phyloP scores from a whole-genome alignment of 2,113 vertebrate species.

The Tachuris rubrigastra region DNA sequence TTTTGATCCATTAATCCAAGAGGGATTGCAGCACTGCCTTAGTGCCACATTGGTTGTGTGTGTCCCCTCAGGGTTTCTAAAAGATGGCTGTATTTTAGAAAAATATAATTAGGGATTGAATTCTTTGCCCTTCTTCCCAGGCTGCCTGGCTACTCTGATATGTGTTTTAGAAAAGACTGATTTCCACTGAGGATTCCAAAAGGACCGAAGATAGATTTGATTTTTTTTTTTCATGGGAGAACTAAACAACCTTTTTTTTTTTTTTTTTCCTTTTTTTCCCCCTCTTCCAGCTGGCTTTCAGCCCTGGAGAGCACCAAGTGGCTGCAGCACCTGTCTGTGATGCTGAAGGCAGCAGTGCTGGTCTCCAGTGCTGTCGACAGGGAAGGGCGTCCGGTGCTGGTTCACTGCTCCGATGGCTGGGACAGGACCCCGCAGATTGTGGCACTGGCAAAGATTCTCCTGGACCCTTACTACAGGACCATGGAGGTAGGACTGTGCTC shows the following conservation, averaged over 20 bases:
- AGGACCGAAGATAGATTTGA: background rate
- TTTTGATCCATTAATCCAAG: background rate
- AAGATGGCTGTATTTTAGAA: background rate
- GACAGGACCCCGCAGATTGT: constrained; percentile 97
- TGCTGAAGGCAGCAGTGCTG: constrained; percentile 94
- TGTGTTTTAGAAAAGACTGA: background rate
- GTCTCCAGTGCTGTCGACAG: constrained; percentile 91
- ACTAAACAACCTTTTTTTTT: background rate
- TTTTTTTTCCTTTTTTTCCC: background rate
- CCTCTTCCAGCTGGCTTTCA: constrained; percentile 88
- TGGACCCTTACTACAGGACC: constrained; percentile 97
- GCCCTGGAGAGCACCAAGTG: constrained; percentile 96
- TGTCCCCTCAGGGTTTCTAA: background rate
- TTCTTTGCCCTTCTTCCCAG: background rate
- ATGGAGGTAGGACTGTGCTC: constrained; percentile 80
- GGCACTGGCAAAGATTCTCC: constrained; percentile 89
- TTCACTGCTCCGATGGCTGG: constrained; percentile 97
- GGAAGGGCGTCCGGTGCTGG: constrained; percentile 92
- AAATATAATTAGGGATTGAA: background rate
- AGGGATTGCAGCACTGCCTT: background rate
- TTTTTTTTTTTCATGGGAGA: background rate
- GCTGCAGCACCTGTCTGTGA: constrained; percentile 96
- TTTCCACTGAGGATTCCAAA: background rate
- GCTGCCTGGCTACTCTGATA: background rate
- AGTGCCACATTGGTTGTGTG: background rate